Evolutionary conservation across 2,888 invertebrate genomes (phyloP), one percentile per base, ranked within the genome.

Genomic region (Macroteleia sp.): DNA sequence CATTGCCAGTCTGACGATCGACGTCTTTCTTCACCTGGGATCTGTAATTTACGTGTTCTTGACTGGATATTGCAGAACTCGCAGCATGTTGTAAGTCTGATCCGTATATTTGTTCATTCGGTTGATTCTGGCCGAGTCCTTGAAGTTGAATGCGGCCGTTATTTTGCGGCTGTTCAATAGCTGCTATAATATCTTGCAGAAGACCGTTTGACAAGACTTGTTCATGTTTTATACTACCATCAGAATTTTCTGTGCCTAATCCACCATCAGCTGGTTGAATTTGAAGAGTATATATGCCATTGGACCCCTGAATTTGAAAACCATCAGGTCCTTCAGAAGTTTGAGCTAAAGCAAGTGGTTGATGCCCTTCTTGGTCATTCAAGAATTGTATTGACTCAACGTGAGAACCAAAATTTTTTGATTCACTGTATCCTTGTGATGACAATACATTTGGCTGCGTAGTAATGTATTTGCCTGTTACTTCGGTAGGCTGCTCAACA

Each of bases 151-250:
- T 70, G 0, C 80, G 83, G 5, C 85, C 87, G 25, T 67, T 32
- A 1, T 79, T 79, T 3, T 83, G 85, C 0, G 96, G 95, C 79
- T 96, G 95, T 79, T 97, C 97, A 48, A 97, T 96, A 0, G 96
- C 97, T 75, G 95, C 94, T 1, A 97, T 89, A 64, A 97, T 96
- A 56, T 96, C 96, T 87, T 96, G 96, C 1, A 97, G 89, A 0
- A 97, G 92, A 1, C 95, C 96, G 86, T 96, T 95, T 0, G 96
- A 96, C 0, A 97, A 90, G 0, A 97, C 93, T 88, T 96, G 95
- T 10, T 95, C 95, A 83, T 97, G 96, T 9, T 92, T 91, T 54
- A 96, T 94, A 17, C 86, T 93, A 80, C 93, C 92, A 6, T 92
- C 92, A 3, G 91, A 92, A 16, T 91, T 89, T 76, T 93, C 92